These are phyloP conservation scores for Pomatostomus ruficeps DNA, from an alignment of 2,113 vertebrate species.

Conservation along the genomic window DNA sequence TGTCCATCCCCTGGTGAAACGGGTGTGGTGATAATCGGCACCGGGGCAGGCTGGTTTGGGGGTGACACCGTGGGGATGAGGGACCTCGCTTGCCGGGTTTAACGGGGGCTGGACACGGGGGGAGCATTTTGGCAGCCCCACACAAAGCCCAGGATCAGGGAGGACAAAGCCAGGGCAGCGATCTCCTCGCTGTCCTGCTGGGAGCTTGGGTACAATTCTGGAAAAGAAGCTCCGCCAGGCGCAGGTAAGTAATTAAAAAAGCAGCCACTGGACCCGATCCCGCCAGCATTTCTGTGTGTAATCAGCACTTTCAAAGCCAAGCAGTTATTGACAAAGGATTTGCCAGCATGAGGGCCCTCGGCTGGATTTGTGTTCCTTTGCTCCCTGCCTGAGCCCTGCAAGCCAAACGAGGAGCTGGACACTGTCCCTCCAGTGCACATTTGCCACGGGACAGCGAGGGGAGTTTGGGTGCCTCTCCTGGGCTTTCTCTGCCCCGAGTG, in stretches of 20 bases:
- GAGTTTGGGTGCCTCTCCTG: neutral
- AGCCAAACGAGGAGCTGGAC: neutral
- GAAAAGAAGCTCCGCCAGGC: neutral
- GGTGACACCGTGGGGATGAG: rapidly evolving
- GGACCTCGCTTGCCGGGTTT: rapidly evolving
- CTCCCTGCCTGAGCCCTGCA: neutral
- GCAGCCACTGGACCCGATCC: neutral
- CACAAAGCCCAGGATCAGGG: neutral
- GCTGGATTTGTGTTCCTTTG: neutral
- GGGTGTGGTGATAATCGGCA: rapidly evolving
- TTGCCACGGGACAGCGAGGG: neutral
- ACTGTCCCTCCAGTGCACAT: rapidly evolving
- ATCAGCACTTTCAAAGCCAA: neutral
- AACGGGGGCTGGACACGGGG: rapidly evolving
- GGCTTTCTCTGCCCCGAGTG: neutral
- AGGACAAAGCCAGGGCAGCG: neutral
- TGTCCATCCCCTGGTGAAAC: rapidly evolving
- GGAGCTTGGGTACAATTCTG: neutral
- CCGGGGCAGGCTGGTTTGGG: rapidly evolving
- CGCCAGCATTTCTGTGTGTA: neutral
- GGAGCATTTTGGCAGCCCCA: neutral
- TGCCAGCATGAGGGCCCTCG: neutral
- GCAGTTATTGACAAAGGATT: neutral
- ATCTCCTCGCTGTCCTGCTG: neutral
- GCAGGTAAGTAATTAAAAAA: neutral